Evolutionary conservation across 2,113 vertebrate genomes (phyloP).

Genomic region (Nicator chloris): DNA sequence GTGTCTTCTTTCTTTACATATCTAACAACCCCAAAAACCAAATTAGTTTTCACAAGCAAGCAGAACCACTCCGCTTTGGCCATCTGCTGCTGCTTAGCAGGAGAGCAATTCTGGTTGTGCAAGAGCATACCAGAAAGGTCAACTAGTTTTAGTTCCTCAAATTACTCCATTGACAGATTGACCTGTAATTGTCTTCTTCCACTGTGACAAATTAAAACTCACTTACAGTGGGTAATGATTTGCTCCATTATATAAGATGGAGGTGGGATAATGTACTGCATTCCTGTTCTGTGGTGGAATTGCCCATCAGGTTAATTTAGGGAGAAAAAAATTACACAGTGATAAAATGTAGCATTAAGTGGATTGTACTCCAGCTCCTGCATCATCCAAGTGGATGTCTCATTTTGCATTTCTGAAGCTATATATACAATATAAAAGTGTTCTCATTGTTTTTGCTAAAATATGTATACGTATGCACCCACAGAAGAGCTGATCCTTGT

Average conservation of each 20-base stretch:
- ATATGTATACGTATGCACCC: constrained; percentile 32
- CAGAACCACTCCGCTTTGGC: neutral
- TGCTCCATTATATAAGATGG: neutral
- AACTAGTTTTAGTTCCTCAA: neutral
- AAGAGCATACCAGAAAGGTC: neutral
- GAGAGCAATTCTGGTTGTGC: neutral
- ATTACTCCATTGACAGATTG: constrained; percentile 19
- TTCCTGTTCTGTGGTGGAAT: neutral
- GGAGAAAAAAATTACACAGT: neutral
- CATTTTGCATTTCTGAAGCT: neutral
- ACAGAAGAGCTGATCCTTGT: neutral
- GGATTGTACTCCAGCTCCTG: neutral
- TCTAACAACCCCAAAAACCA: neutral
- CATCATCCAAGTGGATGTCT: neutral
- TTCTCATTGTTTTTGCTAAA: constrained; percentile 54
- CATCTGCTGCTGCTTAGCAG: constrained; percentile 42
- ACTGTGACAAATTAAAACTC: constrained; percentile 38
- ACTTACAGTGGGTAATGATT: neutral
- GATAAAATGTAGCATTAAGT: neutral
- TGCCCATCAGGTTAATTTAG: neutral
- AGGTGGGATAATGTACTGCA: neutral
- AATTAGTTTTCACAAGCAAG: neutral
- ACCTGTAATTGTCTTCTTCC: constrained; percentile 21
- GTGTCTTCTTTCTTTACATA: neutral
- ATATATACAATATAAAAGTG: neutral